Evolutionary conservation across 2,113 vertebrate genomes (phyloP).

Genomic region (Tupaia chinensis): DNA sequence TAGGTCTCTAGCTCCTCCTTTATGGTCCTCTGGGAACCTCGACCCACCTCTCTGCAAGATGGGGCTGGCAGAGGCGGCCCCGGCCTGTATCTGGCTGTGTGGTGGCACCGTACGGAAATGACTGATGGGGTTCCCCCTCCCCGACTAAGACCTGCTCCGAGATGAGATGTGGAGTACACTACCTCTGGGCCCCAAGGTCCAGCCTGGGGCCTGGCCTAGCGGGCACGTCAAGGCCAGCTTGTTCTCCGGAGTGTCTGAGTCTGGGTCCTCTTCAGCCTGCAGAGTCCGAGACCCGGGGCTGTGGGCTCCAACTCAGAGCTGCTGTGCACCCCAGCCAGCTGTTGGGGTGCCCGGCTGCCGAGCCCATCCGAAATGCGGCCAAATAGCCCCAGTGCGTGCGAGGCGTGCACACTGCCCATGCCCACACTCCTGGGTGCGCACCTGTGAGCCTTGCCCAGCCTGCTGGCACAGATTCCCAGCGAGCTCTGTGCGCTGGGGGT

Average conservation of each 20-base stretch:
- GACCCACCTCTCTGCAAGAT: not conserved
- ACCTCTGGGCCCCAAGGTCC: not conserved
- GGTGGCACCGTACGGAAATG: not conserved
- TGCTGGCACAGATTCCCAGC: rapidly evolving
- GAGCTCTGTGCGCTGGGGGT: not conserved
- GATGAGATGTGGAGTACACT: not conserved
- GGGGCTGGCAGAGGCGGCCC: no score
- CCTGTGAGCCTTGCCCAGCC: not conserved
- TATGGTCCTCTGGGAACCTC: not conserved
- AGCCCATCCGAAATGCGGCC: no score
- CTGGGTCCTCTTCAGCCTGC: not conserved
- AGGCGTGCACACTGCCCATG: not conserved
- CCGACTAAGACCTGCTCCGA: not conserved
- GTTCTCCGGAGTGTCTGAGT: not conserved
- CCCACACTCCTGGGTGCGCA: not conserved
- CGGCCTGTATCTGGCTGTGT: not conserved
- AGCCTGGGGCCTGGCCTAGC: not conserved
- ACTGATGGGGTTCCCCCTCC: not conserved
- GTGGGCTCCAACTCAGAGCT: no score
- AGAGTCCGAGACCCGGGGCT: not conserved
- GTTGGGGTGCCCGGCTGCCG: no score
- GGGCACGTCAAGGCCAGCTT: not conserved
- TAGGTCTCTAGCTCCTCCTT: not conserved
- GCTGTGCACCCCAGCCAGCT: no score
- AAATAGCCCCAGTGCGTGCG: not conserved